A percentile compares a stretch with the other conserved stretches of the same genome.
phyloP scores from a whole-genome alignment of 2,888 invertebrate genomes.

The Drosophila tanythrix region DNA sequence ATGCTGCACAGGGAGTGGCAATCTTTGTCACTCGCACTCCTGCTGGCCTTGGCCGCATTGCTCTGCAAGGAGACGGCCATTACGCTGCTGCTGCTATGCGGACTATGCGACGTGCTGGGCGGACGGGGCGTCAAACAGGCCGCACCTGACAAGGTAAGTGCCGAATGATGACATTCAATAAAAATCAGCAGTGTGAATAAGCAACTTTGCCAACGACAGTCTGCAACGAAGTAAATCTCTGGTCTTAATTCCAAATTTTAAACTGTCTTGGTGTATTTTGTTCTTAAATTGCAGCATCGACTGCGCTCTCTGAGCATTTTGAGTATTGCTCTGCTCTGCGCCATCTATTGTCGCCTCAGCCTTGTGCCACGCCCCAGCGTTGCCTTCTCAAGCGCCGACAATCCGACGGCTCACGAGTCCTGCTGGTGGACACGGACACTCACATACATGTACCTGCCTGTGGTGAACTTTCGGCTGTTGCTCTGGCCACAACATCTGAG shows the following conservation, averaged over 20 bases:
- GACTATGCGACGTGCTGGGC: conserved; percentile 92
- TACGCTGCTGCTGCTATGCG: conserved; percentile 95
- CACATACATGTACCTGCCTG: conserved; percentile 96
- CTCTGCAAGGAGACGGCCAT: conserved; percentile 98
- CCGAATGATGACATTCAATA: not conserved
- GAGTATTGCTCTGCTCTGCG: conserved; percentile 87
- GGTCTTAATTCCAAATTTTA: not conserved
- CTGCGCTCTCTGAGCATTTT: conserved; percentile 89
- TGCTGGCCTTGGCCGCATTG: conserved; percentile 92
- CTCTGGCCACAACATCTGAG: conserved; percentile 94
- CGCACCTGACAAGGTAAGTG: conserved; percentile 86
- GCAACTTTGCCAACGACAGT: not conserved
- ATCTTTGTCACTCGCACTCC: conserved; percentile 87
- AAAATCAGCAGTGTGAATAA: not conserved
- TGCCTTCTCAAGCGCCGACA: conserved; percentile 97
- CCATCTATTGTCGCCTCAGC: conserved; percentile 91
- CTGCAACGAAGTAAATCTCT: not conserved
- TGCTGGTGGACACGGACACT: conserved; percentile 92
- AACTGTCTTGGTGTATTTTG: not conserved
- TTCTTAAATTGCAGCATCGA: conserved; percentile 86
- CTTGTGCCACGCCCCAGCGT: conserved; percentile 89
- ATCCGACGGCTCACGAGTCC: conserved; percentile 94
- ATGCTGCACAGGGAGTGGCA: conserved; percentile 83
- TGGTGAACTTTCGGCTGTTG: conserved; percentile 94
- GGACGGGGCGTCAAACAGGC: conserved; percentile 73